phyloP scores from a whole-genome alignment of 92 coral and sea anemone species.

The Porites divaricata region DNA sequence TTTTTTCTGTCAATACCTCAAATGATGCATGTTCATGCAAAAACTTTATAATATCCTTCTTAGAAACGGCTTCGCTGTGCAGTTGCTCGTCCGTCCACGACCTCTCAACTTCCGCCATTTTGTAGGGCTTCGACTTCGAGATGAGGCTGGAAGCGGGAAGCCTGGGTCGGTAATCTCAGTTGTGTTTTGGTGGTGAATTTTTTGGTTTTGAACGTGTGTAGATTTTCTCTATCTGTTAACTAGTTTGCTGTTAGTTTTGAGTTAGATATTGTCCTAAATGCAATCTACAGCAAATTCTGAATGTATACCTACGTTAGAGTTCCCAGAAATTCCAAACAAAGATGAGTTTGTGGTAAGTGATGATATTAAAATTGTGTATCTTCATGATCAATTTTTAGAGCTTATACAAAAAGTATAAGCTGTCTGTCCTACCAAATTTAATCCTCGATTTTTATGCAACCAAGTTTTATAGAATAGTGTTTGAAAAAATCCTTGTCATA shows the following conservation, averaged over 20 bases:
- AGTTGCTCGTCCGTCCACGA: constrained; percentile 83
- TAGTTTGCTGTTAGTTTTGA: not conserved
- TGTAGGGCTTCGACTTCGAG: constrained; percentile 30
- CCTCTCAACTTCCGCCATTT: constrained; percentile 91
- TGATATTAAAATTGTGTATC: too few relatives aligned
- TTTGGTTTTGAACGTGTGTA: not conserved
- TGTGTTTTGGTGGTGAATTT: constrained; percentile 18
- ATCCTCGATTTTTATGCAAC: too few relatives aligned
- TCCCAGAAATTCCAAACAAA: constrained; percentile 96
- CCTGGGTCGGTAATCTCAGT: constrained; percentile 15
- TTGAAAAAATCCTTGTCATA: too few relatives aligned
- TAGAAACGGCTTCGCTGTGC: constrained; percentile 91
- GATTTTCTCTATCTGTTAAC: constrained; percentile 4
- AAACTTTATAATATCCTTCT: constrained; percentile 94
- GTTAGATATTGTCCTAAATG: constrained; percentile 48
- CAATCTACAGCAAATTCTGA: constrained; percentile 69
- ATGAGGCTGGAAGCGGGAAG: constrained; percentile 53
- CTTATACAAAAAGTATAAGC: too few relatives aligned
- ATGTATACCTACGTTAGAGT: constrained; percentile 63
- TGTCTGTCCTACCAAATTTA: too few relatives aligned
- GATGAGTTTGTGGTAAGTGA: constrained; percentile 83
- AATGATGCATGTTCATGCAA: constrained; percentile 92
- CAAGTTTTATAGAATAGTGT: too few relatives aligned
- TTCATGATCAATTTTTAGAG: not conserved
- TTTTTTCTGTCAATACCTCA: constrained; percentile 56